Conservation (phyloP, 2,797 vertebrate species). For the Melanotaenia boesemani region DNA sequence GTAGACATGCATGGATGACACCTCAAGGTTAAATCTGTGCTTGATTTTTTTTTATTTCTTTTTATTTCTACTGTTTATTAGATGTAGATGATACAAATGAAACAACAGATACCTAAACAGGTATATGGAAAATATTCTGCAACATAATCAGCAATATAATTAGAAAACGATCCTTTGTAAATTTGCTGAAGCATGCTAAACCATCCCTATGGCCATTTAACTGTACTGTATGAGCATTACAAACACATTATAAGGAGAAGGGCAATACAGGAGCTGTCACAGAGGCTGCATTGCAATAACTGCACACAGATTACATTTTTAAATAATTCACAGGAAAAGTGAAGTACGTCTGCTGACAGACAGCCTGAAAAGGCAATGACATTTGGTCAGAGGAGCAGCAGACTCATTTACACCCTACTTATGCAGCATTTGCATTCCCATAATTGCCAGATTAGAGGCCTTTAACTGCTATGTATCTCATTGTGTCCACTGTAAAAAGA, state of each 20-base stretch:
- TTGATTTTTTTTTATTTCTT: neutral
- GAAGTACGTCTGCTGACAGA: constrained; percentile 6
- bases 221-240: neutral
- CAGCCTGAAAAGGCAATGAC: constrained; percentile 11
- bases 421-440: constrained; percentile 45
- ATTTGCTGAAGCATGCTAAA: neutral
- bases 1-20: neutral
- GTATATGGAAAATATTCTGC: neutral
- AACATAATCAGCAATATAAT: neutral
- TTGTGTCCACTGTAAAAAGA: constrained; percentile 58
- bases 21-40: neutral
- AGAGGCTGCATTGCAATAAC: neutral
- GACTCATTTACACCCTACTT: constrained; percentile 27
- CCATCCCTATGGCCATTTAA: neutral
- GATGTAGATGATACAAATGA: neutral
- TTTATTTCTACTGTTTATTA: neutral
- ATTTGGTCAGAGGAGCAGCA: constrained; percentile 36
- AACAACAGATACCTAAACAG: neutral
- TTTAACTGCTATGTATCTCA: constrained; percentile 59
- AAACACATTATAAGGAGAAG: constrained; percentile 9
- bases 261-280: neutral
- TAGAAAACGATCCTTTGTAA: neutral
- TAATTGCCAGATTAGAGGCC: constrained; percentile 58
- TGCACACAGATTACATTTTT: neutral
- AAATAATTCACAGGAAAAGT: constrained; percentile 4